Evolutionary conservation across 2,113 vertebrate species (phyloP).

Genomic region (Talpa occidentalis): DNA sequence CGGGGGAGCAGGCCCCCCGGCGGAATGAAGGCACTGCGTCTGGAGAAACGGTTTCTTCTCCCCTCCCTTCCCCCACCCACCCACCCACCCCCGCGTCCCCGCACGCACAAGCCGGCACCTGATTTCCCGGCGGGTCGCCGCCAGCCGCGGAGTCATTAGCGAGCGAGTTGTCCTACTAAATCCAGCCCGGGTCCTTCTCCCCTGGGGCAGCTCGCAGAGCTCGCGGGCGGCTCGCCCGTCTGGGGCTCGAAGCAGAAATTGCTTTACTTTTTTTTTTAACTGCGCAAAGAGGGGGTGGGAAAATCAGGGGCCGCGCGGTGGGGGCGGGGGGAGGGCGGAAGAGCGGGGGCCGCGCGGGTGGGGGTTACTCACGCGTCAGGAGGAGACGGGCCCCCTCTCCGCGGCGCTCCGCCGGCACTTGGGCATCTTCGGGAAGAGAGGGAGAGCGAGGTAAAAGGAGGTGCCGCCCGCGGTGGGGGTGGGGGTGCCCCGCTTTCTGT

Average conservation of each 20-base stretch:
- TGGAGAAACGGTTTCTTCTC: conserved; percentile 11
- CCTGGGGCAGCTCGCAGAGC: neutral
- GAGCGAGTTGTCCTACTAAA: conserved; percentile 42
- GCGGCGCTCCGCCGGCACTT: conserved; percentile 71
- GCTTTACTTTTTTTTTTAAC: conserved; percentile 43
- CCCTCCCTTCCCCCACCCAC: neutral
- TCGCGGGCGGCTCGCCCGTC: neutral
- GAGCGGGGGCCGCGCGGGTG: neutral
- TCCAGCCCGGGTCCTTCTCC: conserved; percentile 36
- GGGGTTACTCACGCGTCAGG: conserved; percentile 83
- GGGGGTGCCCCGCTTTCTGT: conserved; percentile 30
- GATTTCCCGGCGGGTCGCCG: conserved; percentile 51
- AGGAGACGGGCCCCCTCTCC: conserved; percentile 72
- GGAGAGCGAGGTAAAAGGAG: conserved; percentile 56
- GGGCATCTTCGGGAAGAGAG: conserved; percentile 75
- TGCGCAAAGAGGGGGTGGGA: conserved; percentile 57
- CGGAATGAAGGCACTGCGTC: conserved; percentile 56
- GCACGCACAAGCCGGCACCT: conserved; percentile 56
- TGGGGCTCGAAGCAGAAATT: conserved; percentile 43
- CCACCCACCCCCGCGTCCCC: conserved; percentile 52
- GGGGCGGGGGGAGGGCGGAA: neutral
- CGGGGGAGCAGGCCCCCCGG: conserved; percentile 14
- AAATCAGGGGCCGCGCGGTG: neutral
- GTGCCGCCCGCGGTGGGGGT: neutral
- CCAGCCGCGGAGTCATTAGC: conserved; percentile 42